Evolutionary conservation across 2,113 vertebrate genomes (phyloP).

Genomic region (Erythrolamprus reginae): DNA sequence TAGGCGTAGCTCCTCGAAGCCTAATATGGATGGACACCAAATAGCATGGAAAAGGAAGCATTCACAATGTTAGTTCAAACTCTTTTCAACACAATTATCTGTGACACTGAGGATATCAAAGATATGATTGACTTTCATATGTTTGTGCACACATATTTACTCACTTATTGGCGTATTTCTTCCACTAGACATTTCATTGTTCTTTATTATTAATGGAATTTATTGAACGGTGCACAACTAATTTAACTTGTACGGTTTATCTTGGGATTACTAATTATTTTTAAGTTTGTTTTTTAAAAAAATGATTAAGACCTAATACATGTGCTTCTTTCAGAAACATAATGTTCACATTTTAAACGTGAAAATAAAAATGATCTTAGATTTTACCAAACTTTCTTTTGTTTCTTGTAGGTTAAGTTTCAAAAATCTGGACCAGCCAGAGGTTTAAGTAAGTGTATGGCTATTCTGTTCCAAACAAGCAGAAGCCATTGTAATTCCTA

Average conservation of each 20-base stretch:
- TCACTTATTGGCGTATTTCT: background rate
- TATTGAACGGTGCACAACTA: background rate
- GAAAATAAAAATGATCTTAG: background rate
- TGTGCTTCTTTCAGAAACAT: background rate
- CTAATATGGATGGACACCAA: background rate
- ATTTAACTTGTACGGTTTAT: background rate
- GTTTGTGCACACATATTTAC: background rate
- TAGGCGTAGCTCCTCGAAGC: background rate
- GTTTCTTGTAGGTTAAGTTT: slow-evolving; percentile 57
- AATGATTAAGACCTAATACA: background rate
- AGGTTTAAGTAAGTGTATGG: slow-evolving; percentile 52
- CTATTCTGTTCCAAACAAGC: rapidly evolving
- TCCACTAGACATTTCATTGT: background rate
- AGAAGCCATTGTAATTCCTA: background rate
- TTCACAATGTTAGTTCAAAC: background rate
- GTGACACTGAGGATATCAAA: background rate
- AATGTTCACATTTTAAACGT: background rate
- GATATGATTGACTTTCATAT: background rate
- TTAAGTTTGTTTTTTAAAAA: background rate
- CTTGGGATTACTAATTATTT: background rate
- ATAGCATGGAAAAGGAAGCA: background rate
- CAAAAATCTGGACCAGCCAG: background rate
- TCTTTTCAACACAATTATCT: background rate
- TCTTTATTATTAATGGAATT: background rate
- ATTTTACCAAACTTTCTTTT: background rate